Evolutionary conservation across 2,113 vertebrate genomes (phyloP).

Genomic region (Chrysemys picta): DNA sequence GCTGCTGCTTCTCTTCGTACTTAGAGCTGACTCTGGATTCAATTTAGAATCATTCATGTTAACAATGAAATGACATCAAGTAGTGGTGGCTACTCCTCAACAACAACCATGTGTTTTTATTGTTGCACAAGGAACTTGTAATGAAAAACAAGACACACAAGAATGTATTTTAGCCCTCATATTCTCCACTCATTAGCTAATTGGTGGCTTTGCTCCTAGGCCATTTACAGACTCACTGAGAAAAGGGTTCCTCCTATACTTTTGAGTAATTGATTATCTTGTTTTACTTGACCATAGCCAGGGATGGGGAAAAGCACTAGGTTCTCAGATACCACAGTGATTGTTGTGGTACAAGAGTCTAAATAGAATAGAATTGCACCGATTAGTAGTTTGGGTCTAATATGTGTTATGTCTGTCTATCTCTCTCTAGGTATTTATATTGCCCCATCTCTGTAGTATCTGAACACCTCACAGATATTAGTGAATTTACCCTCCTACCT

Average conservation of each 20-base stretch:
- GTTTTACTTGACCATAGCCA: neutral
- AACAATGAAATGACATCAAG: neutral
- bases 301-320: neutral
- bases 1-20: neutral
- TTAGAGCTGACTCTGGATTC: neutral
- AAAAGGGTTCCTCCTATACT: neutral
- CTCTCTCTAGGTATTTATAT: fast-evolving
- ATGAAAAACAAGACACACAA: neutral
- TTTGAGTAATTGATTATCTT: neutral
- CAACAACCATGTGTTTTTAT: neutral
- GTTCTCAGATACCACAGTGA: neutral
- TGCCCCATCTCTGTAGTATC: neutral
- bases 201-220: fast-evolving
- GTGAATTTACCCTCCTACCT: fast-evolving
- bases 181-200: neutral
- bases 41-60: neutral
- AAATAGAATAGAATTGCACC: neutral
- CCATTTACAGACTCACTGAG: neutral
- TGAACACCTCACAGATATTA: neutral
- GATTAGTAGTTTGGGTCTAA: neutral
- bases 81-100: neutral
- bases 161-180: neutral
- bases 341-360: neutral
- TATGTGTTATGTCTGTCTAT: neutral
- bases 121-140: neutral